These are phyloP conservation scores for Catonia carolina DNA, from an alignment of 2,888 invertebrate species.

Conservation along the genomic window DNA sequence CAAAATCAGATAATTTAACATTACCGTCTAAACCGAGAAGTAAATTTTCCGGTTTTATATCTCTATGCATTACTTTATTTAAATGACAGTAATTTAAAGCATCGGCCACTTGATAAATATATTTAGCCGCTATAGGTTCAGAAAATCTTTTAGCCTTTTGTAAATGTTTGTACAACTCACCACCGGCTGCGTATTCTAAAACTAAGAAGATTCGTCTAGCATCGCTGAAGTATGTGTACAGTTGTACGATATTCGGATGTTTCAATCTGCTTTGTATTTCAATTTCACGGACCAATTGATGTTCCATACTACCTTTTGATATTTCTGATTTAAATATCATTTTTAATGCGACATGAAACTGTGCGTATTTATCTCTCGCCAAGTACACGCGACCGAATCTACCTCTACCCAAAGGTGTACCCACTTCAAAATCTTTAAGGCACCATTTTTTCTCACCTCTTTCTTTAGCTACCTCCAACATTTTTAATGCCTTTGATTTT, in stretches of 20 bases:
- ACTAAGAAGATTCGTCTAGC: slow-evolving; percentile 78
- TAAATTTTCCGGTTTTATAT: slow-evolving; percentile 89
- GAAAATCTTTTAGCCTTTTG: slow-evolving; percentile 56
- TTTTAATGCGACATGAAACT: slow-evolving; percentile 66
- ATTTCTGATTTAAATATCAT: slow-evolving; percentile 41
- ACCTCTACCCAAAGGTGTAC: slow-evolving; percentile 76
- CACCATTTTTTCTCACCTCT: slow-evolving; percentile 49
- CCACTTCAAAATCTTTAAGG: slow-evolving; percentile 73
- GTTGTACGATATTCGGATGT: slow-evolving; percentile 78
- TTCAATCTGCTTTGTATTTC: slow-evolving; percentile 83
- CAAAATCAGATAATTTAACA: slow-evolving; percentile 86
- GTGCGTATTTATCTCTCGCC: slow-evolving; percentile 74
- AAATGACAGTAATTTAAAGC: slow-evolving; percentile 82
- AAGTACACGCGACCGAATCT: slow-evolving; percentile 91
- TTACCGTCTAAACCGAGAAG: slow-evolving; percentile 68
- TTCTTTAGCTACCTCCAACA: slow-evolving; percentile 24
- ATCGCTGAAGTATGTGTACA: slow-evolving; percentile 87
- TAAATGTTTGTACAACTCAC: slow-evolving; percentile 77
- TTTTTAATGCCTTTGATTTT: slow-evolving; percentile 13
- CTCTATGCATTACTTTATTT: slow-evolving; percentile 83
- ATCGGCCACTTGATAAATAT: slow-evolving; percentile 83
- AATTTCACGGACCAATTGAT: slow-evolving; percentile 82
- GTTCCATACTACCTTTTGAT: slow-evolving; percentile 51
- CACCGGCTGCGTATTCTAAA: slow-evolving; percentile 78
- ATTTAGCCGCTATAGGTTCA: slow-evolving; percentile 59